Percentiles rank a stretch among this genome's conserved stretches.
Conservation (phyloP, 2,113 vertebrate genomes). For the Cyphotilapia sp. region DNA sequence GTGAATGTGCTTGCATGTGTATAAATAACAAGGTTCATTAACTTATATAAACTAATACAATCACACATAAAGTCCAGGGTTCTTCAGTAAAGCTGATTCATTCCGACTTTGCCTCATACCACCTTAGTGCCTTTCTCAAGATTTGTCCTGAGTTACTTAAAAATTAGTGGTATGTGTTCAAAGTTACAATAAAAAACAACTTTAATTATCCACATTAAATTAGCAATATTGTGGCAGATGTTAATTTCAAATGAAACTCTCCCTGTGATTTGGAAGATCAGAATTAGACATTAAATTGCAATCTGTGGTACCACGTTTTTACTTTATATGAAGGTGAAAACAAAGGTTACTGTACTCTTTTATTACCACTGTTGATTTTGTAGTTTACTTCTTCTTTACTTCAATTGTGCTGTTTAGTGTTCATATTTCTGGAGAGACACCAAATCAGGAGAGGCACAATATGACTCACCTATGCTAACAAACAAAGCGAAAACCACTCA, state of each 20-base stretch:
- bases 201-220: background rate
- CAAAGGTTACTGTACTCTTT: background rate
- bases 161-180: background rate
- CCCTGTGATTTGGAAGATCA: background rate
- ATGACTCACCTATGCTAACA: background rate
- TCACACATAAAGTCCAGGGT: background rate
- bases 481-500: background rate
- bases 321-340: background rate
- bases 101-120: background rate
- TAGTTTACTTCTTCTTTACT: background rate
- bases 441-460: background rate
- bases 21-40: background rate
- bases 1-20: background rate
- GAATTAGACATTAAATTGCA: background rate
- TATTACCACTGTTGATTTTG: background rate
- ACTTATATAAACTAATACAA: background rate
- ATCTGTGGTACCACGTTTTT: background rate
- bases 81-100: background rate
- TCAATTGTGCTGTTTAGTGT: background rate
- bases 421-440: background rate
- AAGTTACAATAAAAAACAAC: background rate
- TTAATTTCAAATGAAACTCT: background rate
- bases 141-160: background rate
- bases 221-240: background rate
- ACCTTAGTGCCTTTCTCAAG: background rate